Evolutionary conservation across 2,797 vertebrate species (phyloP), one percentile per base, ranked within the genome.

Genomic region (Gallinago nigripennis): DNA sequence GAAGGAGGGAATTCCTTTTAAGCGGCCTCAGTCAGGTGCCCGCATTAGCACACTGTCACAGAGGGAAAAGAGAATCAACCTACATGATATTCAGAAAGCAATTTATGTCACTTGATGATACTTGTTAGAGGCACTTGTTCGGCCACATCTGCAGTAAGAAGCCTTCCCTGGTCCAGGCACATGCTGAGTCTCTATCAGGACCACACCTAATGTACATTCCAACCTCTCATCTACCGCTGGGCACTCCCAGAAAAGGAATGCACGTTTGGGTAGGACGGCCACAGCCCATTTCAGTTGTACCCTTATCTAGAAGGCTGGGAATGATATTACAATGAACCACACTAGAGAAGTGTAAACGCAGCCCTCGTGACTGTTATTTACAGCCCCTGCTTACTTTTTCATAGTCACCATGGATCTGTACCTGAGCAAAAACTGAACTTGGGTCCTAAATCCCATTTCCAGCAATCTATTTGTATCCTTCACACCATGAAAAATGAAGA

Each of bases 1-100:
- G 37, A 16, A 85, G 85, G 65, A 86, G 39, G 48, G n/a, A 90
- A 80, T 64, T 86, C 66, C 64, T 92, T 95, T 93, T 45, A 87
- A 33, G 17, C 16, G 82, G 68, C n/a, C 61, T 86, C 82, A 85
- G 77, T 77, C 35, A 95, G 68, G 48, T 45, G 28, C 64, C 48
- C 71, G 66, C 39, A 63, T 51, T 51, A 86, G 53, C 51, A 92
- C 70, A 69, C 60, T 31, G 23, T 60, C 3, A 4, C 3, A 11
- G 63, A 88, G 12, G n/a, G 51, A 70, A 91, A 72, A 95, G 17
- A 88, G 50, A 94, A 70, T 48, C 64, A 43, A 45, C 17, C 12
- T 39, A 56, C 14, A 2, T 20, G 57, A 51, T 24, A n/a, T 61
- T 79, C 70, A 76, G 73, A 70, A 84, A 85, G n/a, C 35, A 84